Percentiles rank a stretch among this genome's conserved stretches.
phyloP scores from a whole-genome alignment of 2,797 vertebrate species.

The Xiphorhynchus erythropygius region DNA sequence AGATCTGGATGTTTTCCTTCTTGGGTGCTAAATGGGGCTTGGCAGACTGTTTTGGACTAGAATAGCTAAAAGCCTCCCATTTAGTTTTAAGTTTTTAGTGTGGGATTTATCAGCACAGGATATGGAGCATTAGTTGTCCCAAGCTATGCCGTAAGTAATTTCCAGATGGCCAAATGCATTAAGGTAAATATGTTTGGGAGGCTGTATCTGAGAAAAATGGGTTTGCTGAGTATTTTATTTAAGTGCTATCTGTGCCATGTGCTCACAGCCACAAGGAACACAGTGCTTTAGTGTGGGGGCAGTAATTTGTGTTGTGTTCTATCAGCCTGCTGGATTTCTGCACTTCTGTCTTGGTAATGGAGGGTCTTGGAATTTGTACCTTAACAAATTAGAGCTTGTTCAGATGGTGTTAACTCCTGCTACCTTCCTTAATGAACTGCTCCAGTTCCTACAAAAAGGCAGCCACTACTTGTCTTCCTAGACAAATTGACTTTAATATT shows the following conservation, averaged over 20 bases:
- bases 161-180: not conserved
- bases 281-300: not conserved
- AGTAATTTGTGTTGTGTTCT: not conserved
- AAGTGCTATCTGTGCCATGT: not conserved
- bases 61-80: not conserved
- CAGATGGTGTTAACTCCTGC: not conserved
- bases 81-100: not conserved
- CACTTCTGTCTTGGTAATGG: not conserved
- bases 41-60: not conserved
- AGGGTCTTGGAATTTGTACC: not conserved
- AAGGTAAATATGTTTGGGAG: not conserved
- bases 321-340: not conserved
- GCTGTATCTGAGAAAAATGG: not conserved
- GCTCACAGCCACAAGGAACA: not conserved
- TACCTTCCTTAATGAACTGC: not conserved
- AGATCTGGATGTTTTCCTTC: not conserved
- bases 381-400: not conserved
- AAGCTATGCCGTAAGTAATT: not conserved
- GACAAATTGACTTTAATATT: slow-evolving; percentile 47
- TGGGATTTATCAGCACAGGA: not conserved
- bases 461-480: slow-evolving; percentile 12
- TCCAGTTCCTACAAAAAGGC: not conserved
- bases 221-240: not conserved
- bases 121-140: not conserved
- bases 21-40: not conserved